These are phyloP conservation scores for Campylorhamphus procurvoides DNA, from an alignment of 2,113 vertebrate genomes.

Conservation along the genomic window DNA sequence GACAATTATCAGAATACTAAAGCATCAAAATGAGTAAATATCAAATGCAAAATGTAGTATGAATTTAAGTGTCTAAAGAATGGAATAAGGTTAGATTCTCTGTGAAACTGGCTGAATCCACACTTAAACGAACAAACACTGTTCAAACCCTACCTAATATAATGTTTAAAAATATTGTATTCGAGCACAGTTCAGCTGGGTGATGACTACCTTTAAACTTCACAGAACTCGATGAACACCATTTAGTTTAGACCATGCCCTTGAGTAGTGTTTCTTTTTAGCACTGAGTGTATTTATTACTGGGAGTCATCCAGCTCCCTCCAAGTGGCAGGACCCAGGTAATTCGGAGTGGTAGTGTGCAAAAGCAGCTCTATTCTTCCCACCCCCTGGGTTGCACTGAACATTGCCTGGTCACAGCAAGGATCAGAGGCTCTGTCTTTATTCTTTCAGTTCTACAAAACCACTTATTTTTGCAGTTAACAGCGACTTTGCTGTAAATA, in stretches of 20 bases:
- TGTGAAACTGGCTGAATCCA: neutral
- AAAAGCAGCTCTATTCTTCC: conserved; percentile 17
- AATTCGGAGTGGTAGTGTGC: neutral
- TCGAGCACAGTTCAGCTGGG: neutral
- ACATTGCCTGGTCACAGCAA: conserved; percentile 23
- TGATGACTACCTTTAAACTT: neutral
- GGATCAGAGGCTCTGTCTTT: conserved; percentile 4
- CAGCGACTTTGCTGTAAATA: conserved; percentile 39
- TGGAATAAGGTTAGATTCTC: neutral
- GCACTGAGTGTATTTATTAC: neutral
- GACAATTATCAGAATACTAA: neutral
- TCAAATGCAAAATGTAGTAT: neutral
- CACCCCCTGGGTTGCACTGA: conserved; percentile 4
- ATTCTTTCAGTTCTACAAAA: conserved; percentile 17
- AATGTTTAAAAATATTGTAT: neutral
- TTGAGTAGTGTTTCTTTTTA: neutral
- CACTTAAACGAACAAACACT: neutral
- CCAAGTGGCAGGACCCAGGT: neutral
- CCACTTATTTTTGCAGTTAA: conserved; percentile 55
- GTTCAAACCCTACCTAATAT: neutral
- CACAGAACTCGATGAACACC: neutral
- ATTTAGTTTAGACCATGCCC: neutral
- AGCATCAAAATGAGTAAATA: neutral
- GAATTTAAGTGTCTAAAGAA: neutral
- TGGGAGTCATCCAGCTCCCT: neutral